Evolutionary conservation across 2,113 vertebrate genomes (phyloP).

Genomic region (Nicator chloris): DNA sequence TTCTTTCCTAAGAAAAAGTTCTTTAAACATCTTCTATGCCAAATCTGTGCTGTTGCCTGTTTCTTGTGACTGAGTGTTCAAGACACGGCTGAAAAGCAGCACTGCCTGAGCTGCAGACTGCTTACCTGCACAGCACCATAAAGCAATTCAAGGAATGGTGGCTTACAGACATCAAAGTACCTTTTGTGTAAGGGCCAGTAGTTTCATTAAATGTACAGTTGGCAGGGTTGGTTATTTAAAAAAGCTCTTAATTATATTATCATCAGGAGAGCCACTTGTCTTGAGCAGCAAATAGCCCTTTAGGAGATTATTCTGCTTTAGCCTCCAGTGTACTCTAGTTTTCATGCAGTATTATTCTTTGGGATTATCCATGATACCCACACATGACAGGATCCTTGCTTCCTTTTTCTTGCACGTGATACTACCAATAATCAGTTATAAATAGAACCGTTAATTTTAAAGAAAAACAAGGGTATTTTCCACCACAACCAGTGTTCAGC

Average conservation of each 20-base stretch:
- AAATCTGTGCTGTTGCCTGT: not conserved
- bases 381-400: not conserved
- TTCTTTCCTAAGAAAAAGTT: not conserved
- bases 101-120: not conserved
- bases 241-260: not conserved
- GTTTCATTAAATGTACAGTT: not conserved
- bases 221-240: not conserved
- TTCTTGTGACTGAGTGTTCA: not conserved
- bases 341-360: not conserved
- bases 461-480: not conserved
- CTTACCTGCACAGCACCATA: not conserved
- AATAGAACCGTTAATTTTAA: not conserved
- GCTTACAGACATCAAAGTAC: not conserved
- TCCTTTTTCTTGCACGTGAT: not conserved
- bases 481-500: not conserved
- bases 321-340: not conserved
- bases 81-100: not conserved
- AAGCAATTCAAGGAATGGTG: not conserved
- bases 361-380: not conserved
- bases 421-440: not conserved
- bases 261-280: not conserved
- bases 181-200: not conserved
- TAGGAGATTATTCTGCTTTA: not conserved
- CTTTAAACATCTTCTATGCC: not conserved
- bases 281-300: not conserved